Conservation (phyloP, 1,140 invertebrate genomes). For the Lamellibrachia luymesi region DNA sequence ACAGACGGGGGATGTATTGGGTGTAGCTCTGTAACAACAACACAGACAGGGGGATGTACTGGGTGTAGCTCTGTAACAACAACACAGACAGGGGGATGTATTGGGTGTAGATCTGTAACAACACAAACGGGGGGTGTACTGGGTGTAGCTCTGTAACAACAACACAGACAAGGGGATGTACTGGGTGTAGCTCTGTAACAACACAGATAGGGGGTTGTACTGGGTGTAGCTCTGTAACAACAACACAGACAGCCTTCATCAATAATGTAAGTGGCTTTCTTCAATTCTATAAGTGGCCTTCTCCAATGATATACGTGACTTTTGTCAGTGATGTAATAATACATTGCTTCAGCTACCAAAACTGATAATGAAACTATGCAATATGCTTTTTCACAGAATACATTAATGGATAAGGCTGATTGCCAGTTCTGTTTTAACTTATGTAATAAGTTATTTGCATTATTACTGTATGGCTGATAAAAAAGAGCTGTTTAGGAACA, state of each 20-base stretch:
- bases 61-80: slow-evolving; percentile 79
- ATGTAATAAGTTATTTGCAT: too few relatives aligned
- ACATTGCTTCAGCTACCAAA: too few relatives aligned
- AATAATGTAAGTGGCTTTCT: too few relatives aligned
- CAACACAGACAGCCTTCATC: neutral
- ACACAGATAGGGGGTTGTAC: slow-evolving; percentile 97
- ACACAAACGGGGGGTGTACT: slow-evolving; percentile 70
- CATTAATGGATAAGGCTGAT: too few relatives aligned
- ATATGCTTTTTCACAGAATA: too few relatives aligned
- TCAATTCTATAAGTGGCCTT: neutral
- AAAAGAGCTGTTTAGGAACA: too few relatives aligned
- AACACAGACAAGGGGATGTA: neutral
- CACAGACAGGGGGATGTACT: slow-evolving; percentile 97
- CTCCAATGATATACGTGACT: neutral
- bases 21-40: slow-evolving; percentile 53
- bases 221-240: slow-evolving; percentile 84
- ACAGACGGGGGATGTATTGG: neutral
- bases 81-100: slow-evolving; percentile 95
- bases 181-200: too few relatives aligned
- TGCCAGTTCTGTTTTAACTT: too few relatives aligned
- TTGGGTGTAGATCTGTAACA: slow-evolving; percentile 84
- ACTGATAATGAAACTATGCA: too few relatives aligned
- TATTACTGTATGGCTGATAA: too few relatives aligned
- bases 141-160: slow-evolving; percentile 79
- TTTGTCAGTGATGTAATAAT: neutral